A percentile compares a stretch with the other conserved stretches of the same genome.
phyloP scores from a whole-genome alignment of 2,797 vertebrate species.

The Melopsittacus undulatus region DNA sequence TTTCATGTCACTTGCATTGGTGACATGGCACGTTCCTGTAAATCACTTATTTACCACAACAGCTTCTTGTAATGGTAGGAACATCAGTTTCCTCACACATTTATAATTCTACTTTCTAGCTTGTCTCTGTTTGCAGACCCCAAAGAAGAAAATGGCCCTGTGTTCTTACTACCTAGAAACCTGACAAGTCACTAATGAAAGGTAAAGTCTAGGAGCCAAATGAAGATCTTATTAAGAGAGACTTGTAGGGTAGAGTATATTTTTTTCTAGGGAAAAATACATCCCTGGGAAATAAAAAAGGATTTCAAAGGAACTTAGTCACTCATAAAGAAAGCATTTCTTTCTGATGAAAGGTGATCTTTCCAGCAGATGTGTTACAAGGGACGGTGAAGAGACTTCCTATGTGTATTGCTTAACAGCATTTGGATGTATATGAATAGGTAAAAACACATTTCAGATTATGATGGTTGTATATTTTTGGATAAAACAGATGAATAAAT shows the following conservation, averaged over 20 bases:
- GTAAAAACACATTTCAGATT: slow-evolving; percentile 24
- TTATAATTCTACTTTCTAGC: neutral
- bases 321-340: neutral
- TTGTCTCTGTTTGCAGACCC: neutral
- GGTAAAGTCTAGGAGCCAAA: neutral
- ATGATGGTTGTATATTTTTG: neutral
- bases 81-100: neutral
- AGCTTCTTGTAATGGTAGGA: neutral
- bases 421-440: neutral
- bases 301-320: slow-evolving; percentile 43
- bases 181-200: neutral
- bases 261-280: neutral
- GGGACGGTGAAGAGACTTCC: neutral
- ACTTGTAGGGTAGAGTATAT: neutral
- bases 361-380: slow-evolving; percentile 37
- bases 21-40: neutral
- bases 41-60: neutral
- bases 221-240: neutral
- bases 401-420: slow-evolving; percentile 12
- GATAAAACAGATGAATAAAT: neutral
- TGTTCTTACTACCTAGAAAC: neutral
- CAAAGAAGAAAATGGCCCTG: neutral
- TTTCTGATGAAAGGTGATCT: slow-evolving; percentile 48
- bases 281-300: slow-evolving; percentile 5
- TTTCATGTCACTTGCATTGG: neutral